Evolutionary conservation across 2,888 invertebrate species (phyloP).

Genomic region (Andricus quercusramuli): DNA sequence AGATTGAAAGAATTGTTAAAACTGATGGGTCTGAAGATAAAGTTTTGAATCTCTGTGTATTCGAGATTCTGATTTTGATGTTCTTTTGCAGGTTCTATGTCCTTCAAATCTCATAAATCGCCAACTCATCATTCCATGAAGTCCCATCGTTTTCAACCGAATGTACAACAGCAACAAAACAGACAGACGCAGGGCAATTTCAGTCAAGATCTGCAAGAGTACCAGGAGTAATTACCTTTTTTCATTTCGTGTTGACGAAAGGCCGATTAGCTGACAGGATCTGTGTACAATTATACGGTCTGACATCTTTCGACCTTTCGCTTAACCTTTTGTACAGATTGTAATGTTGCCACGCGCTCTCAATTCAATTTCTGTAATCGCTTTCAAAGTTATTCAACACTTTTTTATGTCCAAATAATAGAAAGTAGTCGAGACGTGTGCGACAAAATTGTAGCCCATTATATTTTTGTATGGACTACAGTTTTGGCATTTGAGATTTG

Average conservation of each 20-base stretch:
- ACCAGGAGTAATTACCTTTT: constrained; percentile 20
- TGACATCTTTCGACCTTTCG: constrained; percentile 1
- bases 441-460: background rate
- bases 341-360: constrained; percentile 16
- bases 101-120: constrained; percentile 72
- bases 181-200: constrained; percentile 32
- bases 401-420: constrained; percentile 22
- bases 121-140: constrained; percentile 78
- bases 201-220: constrained; percentile 37
- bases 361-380: constrained; percentile 20
- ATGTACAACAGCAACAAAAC: constrained; percentile 29
- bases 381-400: constrained; percentile 22
- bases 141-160: constrained; percentile 45
- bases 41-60: constrained; percentile 13
- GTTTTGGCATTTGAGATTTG: constrained; percentile 18
- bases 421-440: background rate
- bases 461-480: background rate
- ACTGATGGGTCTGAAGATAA: constrained; percentile 35
- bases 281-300: constrained; percentile 5
- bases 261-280: constrained; percentile 6
- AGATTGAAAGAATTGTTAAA: constrained; percentile 55
- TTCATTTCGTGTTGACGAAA: constrained; percentile 24
- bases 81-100: constrained; percentile 72
- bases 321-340: constrained; percentile 35
- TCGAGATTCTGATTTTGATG: constrained; percentile 48